These are phyloP conservation scores for Nasonia oneida DNA, from an alignment of 2,888 invertebrate genomes.

Conservation along the genomic window DNA sequence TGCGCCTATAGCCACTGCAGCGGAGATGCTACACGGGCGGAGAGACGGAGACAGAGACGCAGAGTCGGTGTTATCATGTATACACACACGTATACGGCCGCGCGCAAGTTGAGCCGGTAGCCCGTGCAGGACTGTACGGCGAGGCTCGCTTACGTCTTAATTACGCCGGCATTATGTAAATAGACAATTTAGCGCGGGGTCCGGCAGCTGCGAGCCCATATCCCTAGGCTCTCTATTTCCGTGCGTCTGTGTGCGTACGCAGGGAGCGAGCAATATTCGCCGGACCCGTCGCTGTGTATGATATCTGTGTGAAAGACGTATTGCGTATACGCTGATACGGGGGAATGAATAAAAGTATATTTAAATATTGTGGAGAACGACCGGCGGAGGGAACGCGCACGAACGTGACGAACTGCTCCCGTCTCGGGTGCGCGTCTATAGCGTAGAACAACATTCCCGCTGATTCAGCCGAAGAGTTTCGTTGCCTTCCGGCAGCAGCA, in stretches of 20 bases:
- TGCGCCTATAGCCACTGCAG: not conserved
- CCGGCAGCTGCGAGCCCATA: conserved; percentile 45
- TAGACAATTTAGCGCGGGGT: conserved; percentile 67
- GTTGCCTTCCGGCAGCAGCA: not conserved
- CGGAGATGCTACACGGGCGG: not conserved
- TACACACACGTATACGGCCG: not conserved
- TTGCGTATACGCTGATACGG: not conserved
- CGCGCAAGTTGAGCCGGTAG: not conserved
- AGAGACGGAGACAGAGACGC: not conserved
- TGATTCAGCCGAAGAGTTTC: conserved; percentile 25
- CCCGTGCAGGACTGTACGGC: conserved; percentile 3
- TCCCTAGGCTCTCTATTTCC: conserved; percentile 1
- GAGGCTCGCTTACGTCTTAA: conserved; percentile 65
- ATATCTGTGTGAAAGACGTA: not conserved
- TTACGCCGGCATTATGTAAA: conserved; percentile 70
- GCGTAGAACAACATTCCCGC: not conserved
- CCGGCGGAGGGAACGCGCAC: not conserved
- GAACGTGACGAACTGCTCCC: not conserved
- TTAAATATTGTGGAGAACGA: not conserved
- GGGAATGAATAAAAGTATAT: not conserved
- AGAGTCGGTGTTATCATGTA: not conserved
- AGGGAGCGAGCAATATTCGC: conserved; percentile 24
- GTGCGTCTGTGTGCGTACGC: not conserved
- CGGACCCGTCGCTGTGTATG: not conserved
- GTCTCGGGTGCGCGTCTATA: not conserved